Evolutionary conservation across 2,888 invertebrate genomes (phyloP).

Genomic region (Ichneumoninae sp.): DNA sequence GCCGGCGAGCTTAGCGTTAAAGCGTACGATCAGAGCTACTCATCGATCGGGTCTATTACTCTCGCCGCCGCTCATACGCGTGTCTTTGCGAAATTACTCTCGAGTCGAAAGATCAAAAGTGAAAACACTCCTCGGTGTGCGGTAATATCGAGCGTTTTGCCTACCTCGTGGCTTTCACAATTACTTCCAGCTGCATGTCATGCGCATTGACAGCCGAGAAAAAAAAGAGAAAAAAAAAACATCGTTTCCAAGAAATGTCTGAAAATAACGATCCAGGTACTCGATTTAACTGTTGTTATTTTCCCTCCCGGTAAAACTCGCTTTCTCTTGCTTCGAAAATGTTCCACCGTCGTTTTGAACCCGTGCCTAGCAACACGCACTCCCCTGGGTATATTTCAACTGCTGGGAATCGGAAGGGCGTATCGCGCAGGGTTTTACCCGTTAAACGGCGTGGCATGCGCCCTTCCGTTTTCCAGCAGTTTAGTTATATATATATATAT

Average conservation of each 20-base stretch:
- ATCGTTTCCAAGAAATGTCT: background rate
- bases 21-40: slow-evolving; percentile 50
- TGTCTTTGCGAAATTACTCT: slow-evolving; percentile 56
- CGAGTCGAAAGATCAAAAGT: slow-evolving; percentile 56
- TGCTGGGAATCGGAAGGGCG: background rate
- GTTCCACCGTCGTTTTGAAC: slow-evolving; percentile 25
- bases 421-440: background rate
- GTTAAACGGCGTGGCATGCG: background rate
- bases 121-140: background rate
- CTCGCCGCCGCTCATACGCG: slow-evolving; percentile 3
- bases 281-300: background rate
- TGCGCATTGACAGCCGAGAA: background rate
- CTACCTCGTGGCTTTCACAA: slow-evolving; percentile 3
- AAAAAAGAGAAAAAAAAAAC: background rate
- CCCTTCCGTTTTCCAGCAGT: background rate
- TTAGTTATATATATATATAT: background rate
- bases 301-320: background rate
- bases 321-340: background rate
- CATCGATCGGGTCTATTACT: slow-evolving; percentile 38
- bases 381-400: background rate
- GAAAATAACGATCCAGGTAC: background rate
- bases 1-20: slow-evolving; percentile 15
- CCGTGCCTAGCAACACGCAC: slow-evolving; percentile 14
- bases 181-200: slow-evolving; percentile 9
- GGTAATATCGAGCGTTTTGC: background rate